Base-by-base conservation (phyloP, 2,113 vertebrate genomes). In the Anarrhichthys ocellatus region DNA sequence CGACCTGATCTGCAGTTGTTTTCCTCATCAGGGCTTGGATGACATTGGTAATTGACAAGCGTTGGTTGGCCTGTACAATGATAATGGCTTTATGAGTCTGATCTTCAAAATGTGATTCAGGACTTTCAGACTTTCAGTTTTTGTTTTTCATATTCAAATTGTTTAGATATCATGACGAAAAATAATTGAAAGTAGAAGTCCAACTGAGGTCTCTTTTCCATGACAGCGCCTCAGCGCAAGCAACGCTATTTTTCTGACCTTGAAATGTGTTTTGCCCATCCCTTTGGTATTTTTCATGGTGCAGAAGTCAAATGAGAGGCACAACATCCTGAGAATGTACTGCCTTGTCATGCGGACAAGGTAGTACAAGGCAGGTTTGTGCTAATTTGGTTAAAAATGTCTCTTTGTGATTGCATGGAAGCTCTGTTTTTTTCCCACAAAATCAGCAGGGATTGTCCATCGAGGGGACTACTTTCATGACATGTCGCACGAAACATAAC, bases 1-100 rank as follows among this genome's bases (percentile, higher is more conserved):
- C 65, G 78, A 91, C 88, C 85, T 85, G 91, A 83, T 87, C 85
- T 70, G 50, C 81, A 54, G 82, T 87, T 87, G 80, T 92, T 92
- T 89, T 87, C 81, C 77, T 83, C 82, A 64, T 88, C 89, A 78
- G 58, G 61, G 76, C 63, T 76, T 63, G 58, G 84, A 84, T 86
- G 86, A 90, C 73, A 58, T 70, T 73, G 80, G 78, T 93, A 92
- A 92, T 90, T 92, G 88, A 92, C 89, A 90, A 85, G 80, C 46
- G 6, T 62, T 73, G 64, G 59, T 76, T 64, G 80, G 73, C 44
- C 71, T 59, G 76, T 73, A 84, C 74, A 85, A 34, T n/a, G 36
- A 66, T 81, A 80, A 87, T 62, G 52, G 14, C 36, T 66, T 6
- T 32, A 48, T 48, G 62, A 83, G 38, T 68, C 67, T 74, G 40